Conservation (phyloP, 2,797 vertebrate genomes). For the Loriculus beryllinus region DNA sequence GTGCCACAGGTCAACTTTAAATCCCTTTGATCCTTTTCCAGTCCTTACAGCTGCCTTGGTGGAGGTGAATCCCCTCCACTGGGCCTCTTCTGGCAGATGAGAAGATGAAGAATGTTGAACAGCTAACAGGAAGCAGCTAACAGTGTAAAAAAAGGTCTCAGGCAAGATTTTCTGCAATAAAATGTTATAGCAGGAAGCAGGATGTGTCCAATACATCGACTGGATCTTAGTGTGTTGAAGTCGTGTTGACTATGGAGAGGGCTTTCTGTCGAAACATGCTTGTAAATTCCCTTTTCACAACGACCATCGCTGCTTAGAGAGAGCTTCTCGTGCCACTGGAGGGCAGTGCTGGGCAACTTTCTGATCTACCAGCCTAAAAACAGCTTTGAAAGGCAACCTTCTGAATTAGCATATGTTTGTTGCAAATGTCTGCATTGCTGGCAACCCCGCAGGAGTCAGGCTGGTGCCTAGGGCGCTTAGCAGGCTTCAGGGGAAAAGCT, state of each 20-base stretch:
- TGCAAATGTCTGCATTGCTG: neutral
- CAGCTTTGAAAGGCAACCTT: neutral
- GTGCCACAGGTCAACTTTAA: conserved; percentile 6
- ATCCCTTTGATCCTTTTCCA: conserved; percentile 35
- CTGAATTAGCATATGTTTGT: neutral
- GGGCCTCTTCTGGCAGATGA: neutral
- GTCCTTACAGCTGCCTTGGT: neutral
- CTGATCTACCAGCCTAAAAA: neutral
- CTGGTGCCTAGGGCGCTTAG: neutral
- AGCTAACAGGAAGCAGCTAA: neutral
- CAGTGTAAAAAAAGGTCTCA: neutral
- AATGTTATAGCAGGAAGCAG: neutral
- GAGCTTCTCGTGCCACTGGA: neutral
- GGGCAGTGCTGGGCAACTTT: neutral
- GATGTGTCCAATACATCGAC: neutral
- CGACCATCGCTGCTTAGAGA: fast-evolving
- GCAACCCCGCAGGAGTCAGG: neutral
- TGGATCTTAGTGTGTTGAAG: neutral
- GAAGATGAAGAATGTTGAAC: neutral
- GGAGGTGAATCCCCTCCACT: conserved; percentile 1
- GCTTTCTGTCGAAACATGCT: neutral
- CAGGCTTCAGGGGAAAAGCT: neutral
- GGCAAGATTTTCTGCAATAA: neutral
- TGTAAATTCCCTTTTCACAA: fast-evolving
- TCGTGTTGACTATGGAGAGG: neutral